These are phyloP conservation scores for Anthrax anthrax DNA, from an alignment of 2,888 invertebrate genomes.

Conservation along the genomic window DNA sequence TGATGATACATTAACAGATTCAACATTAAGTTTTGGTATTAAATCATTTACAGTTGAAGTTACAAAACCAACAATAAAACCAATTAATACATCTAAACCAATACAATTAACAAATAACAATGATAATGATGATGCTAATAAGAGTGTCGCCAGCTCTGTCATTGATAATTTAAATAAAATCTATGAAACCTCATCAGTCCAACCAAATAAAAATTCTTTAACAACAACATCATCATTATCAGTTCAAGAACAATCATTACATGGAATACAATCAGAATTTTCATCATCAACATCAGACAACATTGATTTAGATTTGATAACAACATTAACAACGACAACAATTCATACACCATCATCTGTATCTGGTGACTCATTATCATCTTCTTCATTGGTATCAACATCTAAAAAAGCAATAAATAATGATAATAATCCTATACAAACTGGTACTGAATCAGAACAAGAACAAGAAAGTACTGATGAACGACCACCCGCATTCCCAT, in stretches of 20 bases:
- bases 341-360: background rate
- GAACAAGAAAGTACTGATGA: constrained; percentile 15
- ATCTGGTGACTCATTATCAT: background rate
- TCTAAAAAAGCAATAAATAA: background rate
- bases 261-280: background rate
- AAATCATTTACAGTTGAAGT: constrained; percentile 16
- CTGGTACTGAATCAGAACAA: constrained; percentile 9
- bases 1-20: constrained; percentile 1
- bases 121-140: background rate
- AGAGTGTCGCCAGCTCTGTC: background rate
- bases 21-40: constrained; percentile 5
- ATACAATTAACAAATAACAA: background rate
- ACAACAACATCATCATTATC: background rate
- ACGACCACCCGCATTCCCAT: constrained; percentile 12
- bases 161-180: background rate
- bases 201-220: background rate
- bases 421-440: background rate
- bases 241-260: background rate
- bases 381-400: background rate
- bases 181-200: background rate
- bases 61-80: constrained; percentile 12
- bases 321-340: background rate
- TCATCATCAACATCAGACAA: background rate
- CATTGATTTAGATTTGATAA: background rate
- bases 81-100: constrained; percentile 1